These are phyloP conservation scores for Alfaro cultratus DNA, from an alignment of 2,797 vertebrate species.

Conservation along the genomic window DNA sequence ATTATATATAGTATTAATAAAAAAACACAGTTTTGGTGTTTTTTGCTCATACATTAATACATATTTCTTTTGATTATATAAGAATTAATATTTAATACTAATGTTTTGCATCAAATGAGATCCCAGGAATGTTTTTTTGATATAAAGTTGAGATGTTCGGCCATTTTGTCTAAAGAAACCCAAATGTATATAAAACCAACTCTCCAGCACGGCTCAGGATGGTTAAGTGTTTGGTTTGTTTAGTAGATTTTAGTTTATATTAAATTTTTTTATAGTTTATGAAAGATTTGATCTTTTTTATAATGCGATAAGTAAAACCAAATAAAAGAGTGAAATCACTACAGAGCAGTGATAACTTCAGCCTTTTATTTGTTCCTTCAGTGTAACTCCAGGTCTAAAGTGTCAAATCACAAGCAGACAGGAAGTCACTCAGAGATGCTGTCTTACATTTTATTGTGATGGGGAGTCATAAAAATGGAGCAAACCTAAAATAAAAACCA, in stretches of 20 bases:
- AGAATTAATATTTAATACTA: background rate
- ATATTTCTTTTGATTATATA: background rate
- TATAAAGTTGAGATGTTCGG: background rate
- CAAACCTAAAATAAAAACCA: constrained; percentile 81
- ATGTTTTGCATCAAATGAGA: background rate
- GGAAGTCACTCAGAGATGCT: constrained; percentile 61
- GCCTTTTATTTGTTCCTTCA: background rate
- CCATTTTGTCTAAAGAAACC: background rate
- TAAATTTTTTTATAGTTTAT: background rate
- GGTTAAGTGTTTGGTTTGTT: no score
- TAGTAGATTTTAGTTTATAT: background rate
- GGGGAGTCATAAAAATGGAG: constrained; percentile 90
- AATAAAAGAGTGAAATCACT: no score
- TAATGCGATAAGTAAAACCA: no score
- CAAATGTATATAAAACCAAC: no score
- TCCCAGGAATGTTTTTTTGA: background rate
- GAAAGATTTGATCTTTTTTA: background rate
- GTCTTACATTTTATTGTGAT: constrained; percentile 98
- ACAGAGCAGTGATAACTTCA: no score
- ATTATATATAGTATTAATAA: no score
- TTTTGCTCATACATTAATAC: background rate
- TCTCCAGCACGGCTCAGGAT: no score
- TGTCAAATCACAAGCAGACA: background rate
- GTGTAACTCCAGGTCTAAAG: background rate
- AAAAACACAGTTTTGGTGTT: background rate